Evolutionary conservation across 2,888 invertebrate genomes (phyloP), one percentile per base, ranked within the genome.

Genomic region (Ischnus inquisitorius): DNA sequence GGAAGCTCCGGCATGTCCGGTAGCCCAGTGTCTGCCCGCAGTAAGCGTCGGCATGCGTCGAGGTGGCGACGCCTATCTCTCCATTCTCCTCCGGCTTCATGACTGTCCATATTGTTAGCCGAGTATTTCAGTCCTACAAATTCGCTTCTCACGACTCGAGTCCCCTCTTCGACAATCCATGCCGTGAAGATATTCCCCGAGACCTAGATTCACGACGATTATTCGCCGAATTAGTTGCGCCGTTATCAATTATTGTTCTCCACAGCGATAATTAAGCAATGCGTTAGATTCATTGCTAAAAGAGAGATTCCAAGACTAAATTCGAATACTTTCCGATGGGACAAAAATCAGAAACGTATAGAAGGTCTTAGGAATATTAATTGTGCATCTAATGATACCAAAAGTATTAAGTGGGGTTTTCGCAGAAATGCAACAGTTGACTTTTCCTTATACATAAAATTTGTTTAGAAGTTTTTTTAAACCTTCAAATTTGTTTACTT

Each of bases 1-100:
- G 57, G 78, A 81, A 84, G 85, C 91, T 85, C 83, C 85, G 91
- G 91, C 90, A 91, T 91, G 90, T 90, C 87, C 89, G 90, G 88
- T 88, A 89, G 88, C 84, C 87, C 78, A 79, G 81, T 71, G 75
- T 81, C 84, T 69, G 64, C 51, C 85, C 84, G 88, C 86, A 85
- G 88, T 79, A 82, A 87, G 86, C 88, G 85, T 87, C 84, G 92
- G 91, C 88, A 92, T 91, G 90, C 88, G 89, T 87, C 87, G 86
- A 90, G 89, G 90, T 90, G 90, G 86, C 87, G 79, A 72, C 48
- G 71, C 54, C 80, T 62, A 60, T 75, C 75, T 34, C 69, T 62
- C 57, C 34, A 67, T 82, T 75, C 82, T 67, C 82, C 68, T 75
- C 48, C 68, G 34, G 81, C 82, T 82, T 71, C 48, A 51, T n/a